Evolutionary conservation across 2,797 vertebrate genomes (phyloP).

Genomic region (Pachyuromys duprasi): DNA sequence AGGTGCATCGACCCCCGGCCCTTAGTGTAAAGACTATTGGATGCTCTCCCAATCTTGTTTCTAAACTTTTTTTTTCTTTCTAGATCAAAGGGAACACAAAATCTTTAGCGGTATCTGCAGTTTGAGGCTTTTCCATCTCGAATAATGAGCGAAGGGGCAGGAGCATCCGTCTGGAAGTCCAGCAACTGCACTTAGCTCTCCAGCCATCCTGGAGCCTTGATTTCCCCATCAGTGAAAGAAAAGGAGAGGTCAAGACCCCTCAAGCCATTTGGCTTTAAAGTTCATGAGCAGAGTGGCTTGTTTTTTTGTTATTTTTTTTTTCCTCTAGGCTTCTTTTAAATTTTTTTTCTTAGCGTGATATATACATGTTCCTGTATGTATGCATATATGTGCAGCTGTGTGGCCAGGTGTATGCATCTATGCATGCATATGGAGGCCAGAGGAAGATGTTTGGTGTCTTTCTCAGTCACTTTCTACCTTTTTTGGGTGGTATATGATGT

Average conservation of each 20-base stretch:
- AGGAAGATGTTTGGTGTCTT: background rate
- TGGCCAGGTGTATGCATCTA: background rate
- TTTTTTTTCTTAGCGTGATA: background rate
- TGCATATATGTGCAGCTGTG: background rate
- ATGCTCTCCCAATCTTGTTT: background rate
- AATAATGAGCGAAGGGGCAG: background rate
- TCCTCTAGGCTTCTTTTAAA: background rate
- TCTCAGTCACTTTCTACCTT: background rate
- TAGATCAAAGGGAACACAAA: background rate
- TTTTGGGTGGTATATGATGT: background rate
- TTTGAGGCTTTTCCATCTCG: background rate
- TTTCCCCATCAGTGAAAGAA: background rate
- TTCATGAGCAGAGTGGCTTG: background rate
- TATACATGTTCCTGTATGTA: background rate
- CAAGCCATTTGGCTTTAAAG: background rate
- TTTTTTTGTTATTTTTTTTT: background rate
- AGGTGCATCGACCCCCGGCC: background rate
- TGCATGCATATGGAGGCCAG: background rate
- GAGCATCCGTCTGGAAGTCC: background rate
- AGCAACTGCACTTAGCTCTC: background rate
- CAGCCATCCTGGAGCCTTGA: background rate
- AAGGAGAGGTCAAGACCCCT: background rate
- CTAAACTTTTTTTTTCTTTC: background rate
- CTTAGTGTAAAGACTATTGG: background rate
- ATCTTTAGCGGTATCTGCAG: background rate